These are phyloP conservation scores for Hanleya hanleyi DNA, from an alignment of 2,888 invertebrate genomes.

Conservation along the genomic window DNA sequence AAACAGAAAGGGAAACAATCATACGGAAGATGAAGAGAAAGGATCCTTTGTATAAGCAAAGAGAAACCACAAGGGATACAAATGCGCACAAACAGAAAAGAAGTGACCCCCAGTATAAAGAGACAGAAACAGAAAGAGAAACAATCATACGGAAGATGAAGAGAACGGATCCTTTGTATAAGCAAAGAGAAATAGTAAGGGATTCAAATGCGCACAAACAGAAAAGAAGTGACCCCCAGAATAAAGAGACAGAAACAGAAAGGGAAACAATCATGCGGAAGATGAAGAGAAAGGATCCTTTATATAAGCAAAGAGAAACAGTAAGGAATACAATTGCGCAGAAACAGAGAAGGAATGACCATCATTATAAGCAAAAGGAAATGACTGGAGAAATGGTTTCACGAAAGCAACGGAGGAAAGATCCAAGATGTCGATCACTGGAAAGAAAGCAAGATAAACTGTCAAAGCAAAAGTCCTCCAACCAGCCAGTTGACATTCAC, in stretches of 20 bases:
- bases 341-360: conserved; percentile 6
- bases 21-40: not conserved
- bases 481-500: not conserved
- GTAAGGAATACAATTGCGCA: too few species aligned
- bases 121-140: not conserved
- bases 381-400: conserved; percentile 1
- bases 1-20: not conserved
- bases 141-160: not conserved
- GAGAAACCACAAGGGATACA: not conserved
- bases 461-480: not conserved
- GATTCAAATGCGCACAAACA: too few species aligned
- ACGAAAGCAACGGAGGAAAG: not conserved
- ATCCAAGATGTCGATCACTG: not conserved
- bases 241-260: not conserved
- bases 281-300: too few species aligned
- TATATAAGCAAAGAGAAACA: too few species aligned
- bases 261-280: too few species aligned
- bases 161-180: not conserved
- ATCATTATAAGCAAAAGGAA: conserved; percentile 14
- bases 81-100: not conserved
- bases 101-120: not conserved
- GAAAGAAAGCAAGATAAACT: conserved; percentile 12
- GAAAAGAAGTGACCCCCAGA: not conserved
- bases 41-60: not conserved
- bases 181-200: not conserved